These are phyloP conservation scores for Galerucella pusilla DNA, from an alignment of 2,888 invertebrate species.

Conservation along the genomic window DNA sequence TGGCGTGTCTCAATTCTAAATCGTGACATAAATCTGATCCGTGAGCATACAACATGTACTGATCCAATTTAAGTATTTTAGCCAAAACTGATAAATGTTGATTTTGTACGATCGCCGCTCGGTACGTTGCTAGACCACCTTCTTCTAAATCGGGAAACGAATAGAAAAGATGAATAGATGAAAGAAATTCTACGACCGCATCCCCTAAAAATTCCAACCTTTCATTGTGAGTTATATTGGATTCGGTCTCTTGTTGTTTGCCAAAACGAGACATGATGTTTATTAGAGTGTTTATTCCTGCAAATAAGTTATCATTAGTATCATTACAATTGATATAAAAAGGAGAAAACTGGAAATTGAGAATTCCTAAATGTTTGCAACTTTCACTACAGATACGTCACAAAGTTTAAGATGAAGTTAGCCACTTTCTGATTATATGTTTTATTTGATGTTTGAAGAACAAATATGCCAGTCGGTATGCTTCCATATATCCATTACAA, in stretches of 20 bases:
- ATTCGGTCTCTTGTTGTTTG: constrained; percentile 87
- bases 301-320: constrained; percentile 30
- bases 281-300: constrained; percentile 93
- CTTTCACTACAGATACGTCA: too few species aligned
- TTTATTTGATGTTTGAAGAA: too few species aligned
- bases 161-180: constrained; percentile 94
- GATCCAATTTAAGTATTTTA: constrained; percentile 86
- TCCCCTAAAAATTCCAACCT: constrained; percentile 97
- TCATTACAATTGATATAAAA: too few species aligned
- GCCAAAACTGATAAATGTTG: constrained; percentile 96
- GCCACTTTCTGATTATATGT: too few species aligned
- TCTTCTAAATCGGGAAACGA: constrained; percentile 98
- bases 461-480: too few species aligned
- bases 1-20: constrained; percentile 94
- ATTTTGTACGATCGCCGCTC: constrained; percentile 98
- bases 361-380: too few species aligned
- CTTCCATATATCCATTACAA: too few species aligned
- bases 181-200: constrained; percentile 97
- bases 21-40: constrained; percentile 98
- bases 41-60: constrained; percentile 97
- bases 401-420: too few species aligned
- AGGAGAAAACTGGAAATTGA: too few species aligned
- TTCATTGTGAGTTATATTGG: constrained; percentile 96
- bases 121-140: constrained; percentile 95
- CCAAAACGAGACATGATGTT: constrained; percentile 98